Percentiles rank a stretch among this genome's conserved stretches.
Evolutionary conservation across 2,113 vertebrate genomes (phyloP).

Genomic region (Gasterosteus aculeatus): DNA sequence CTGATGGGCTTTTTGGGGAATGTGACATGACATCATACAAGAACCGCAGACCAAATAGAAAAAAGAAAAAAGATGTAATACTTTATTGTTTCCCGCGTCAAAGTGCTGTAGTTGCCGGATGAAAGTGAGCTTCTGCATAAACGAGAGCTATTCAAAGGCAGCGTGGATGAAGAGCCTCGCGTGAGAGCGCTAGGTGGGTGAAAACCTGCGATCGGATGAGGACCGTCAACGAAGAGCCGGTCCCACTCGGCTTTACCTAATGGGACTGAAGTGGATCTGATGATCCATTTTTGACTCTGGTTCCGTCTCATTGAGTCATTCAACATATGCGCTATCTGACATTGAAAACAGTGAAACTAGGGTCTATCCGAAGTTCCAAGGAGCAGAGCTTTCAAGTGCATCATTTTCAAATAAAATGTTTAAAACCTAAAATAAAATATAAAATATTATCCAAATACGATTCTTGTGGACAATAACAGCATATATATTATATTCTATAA

Average conservation of each 20-base stretch:
- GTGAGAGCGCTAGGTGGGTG: constrained; percentile 60
- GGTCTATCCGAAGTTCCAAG: neutral
- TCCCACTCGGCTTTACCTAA: constrained; percentile 59
- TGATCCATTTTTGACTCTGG: constrained; percentile 19
- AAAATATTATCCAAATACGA: neutral
- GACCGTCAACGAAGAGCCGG: constrained; percentile 57
- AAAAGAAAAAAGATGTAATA: neutral
- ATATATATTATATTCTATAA: neutral
- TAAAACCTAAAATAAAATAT: neutral
- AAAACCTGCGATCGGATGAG: constrained; percentile 43
- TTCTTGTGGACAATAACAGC: neutral
- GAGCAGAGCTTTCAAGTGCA: neutral
- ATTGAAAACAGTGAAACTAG: neutral
- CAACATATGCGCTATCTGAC: constrained; percentile 19
- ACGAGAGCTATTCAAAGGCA: constrained; percentile 40
- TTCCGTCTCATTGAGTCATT: constrained; percentile 22
- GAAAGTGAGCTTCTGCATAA: constrained; percentile 26
- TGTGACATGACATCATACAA: constrained; percentile 29
- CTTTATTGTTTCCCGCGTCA: constrained; percentile 41
- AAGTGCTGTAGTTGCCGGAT: constrained; percentile 10
- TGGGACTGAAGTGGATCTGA: constrained; percentile 60
- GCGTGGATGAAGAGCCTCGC: constrained; percentile 36
- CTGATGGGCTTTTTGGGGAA: constrained; percentile 12
- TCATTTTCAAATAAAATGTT: neutral
- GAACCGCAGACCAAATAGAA: neutral